Percentiles rank a stretch among this genome's conserved stretches.
phyloP scores from a whole-genome alignment of 2,113 vertebrate species.

The Platysternon megacephalum region DNA sequence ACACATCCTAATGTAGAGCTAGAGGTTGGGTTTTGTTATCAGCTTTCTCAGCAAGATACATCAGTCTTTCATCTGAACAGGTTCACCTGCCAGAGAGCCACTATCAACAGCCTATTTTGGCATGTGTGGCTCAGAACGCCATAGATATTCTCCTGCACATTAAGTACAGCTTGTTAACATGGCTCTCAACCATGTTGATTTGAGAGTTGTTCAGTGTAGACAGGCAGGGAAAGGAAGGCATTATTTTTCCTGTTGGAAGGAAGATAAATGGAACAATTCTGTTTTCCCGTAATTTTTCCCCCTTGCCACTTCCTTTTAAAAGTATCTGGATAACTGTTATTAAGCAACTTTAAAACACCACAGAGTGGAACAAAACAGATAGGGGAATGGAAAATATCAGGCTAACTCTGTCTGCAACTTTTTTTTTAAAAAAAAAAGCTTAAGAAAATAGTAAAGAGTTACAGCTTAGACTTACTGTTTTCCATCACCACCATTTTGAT shows the following conservation, averaged over 20 bases:
- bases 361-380: background rate
- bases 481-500: background rate
- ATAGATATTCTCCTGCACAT: background rate
- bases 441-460: background rate
- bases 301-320: background rate
- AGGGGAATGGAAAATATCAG: too few relatives aligned
- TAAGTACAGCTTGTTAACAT: background rate
- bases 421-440: background rate
- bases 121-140: background rate
- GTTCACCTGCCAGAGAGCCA: background rate
- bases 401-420: background rate
- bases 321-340: background rate
- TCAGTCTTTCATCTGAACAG: background rate
- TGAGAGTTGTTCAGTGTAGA: background rate
- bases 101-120: background rate
- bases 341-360: background rate
- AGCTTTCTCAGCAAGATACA: accelerated
- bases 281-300: background rate
- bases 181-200: background rate
- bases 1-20: accelerated
- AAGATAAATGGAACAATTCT: background rate
- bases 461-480: background rate
- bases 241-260: background rate
- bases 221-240: background rate
- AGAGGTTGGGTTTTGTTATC: background rate